These are phyloP conservation scores for Eupithecia inturbata DNA, from an alignment of 2,888 invertebrate species.

Conservation along the genomic window DNA sequence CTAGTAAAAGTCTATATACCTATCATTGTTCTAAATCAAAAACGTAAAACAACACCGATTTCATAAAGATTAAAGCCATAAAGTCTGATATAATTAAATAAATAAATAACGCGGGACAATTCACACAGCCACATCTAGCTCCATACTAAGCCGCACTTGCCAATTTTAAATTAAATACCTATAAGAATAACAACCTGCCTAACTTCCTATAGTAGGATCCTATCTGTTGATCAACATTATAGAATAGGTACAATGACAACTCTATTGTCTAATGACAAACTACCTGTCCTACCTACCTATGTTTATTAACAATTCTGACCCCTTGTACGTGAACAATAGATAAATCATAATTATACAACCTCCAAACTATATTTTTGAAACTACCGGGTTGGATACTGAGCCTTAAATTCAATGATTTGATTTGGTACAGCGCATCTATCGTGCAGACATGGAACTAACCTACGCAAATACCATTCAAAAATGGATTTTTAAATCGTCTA, in stretches of 20 bases:
- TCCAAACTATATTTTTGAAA: too few relatives aligned
- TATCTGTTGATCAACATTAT: not conserved
- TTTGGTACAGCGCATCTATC: too few relatives aligned
- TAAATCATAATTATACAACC: too few relatives aligned
- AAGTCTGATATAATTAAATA: too few relatives aligned
- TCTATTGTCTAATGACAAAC: not conserved
- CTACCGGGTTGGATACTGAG: too few relatives aligned
- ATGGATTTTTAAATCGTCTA: too few relatives aligned
- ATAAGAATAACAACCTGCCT: not conserved
- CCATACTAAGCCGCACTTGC: not conserved
- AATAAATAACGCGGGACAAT: not conserved
- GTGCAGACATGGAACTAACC: too few relatives aligned
- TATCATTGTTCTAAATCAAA: too few relatives aligned
- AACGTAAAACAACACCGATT: too few relatives aligned
- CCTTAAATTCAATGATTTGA: too few relatives aligned
- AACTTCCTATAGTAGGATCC: not conserved
- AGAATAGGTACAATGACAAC: not conserved
- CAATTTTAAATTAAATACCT: not conserved
- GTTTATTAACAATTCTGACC: constrained; percentile 1
- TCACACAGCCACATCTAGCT: not conserved
- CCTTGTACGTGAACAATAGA: not conserved
- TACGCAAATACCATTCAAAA: too few relatives aligned
- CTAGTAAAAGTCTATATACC: not conserved
- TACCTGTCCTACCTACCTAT: not conserved
- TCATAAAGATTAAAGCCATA: not conserved